Evolutionary conservation across 2,888 invertebrate genomes (phyloP), one percentile per base, ranked within the genome.

Genomic region (Lapara coniferarum): DNA sequence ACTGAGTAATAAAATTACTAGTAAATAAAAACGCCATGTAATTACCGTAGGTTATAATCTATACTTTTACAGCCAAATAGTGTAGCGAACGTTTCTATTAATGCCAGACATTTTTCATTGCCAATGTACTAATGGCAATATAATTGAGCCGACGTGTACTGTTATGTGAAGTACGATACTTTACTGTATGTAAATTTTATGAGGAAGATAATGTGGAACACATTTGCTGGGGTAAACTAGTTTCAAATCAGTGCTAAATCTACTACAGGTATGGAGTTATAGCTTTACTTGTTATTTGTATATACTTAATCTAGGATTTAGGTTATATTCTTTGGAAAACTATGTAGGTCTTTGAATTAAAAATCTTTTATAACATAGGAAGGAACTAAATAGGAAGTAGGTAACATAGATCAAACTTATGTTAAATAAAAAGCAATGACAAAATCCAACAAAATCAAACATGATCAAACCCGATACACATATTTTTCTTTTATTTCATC

Each of bases 81-180:
- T 16, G 16, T 46, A 37, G 59, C 59, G n/a, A 44, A 59, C 59
- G 44, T 59, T 58, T 58, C 57, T 58, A 58, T 58, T 58, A 58
- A 58, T 58, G 37, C 30, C 30, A 66, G 37, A 53, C 37, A 78
- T 85, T 85, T 83, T 84, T 83, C 75, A 73, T 76, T 76, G 78
- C 78, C 74, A 79, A 83, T 79, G 78, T 81, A 82, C 80, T 89
- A 89, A 89, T 89, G 88, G 85, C 75, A 71, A 86, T 83, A 89
- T 89, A 89, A 89, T 89, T 88, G 89, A 79, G 69, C 76, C 44
- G 10, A 10, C 13, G 51, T 76, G 77, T 78, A 82, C 84, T 84
- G 81, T 85, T 83, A 79, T 78, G 78, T 75, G 76, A 79, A 73
- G 73, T 82, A 83, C 81, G 55, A 67, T 67, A 56, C 44, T 55